Percentiles rank a stretch among this genome's conserved stretches.
Evolutionary conservation across 2,888 invertebrate species (phyloP).

Genomic region (Gymnosoma rotundatum): DNA sequence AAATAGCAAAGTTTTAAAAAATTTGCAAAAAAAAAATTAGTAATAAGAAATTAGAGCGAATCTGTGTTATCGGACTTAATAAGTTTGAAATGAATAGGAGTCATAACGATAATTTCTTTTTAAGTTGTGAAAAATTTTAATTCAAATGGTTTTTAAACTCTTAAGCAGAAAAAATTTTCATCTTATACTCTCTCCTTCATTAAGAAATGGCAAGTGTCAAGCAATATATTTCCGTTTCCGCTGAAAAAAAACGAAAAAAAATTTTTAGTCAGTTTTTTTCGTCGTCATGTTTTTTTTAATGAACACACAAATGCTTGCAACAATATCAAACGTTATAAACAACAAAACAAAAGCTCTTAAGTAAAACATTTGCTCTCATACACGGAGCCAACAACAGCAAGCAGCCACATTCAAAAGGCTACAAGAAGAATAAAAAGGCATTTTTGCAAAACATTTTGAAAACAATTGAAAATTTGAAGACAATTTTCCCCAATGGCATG

Average conservation of each 20-base stretch:
- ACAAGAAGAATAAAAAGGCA: conserved; percentile 17
- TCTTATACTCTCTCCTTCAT: neutral
- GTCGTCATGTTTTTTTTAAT: neutral
- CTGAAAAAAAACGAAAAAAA: too few species aligned
- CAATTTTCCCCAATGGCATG: conserved; percentile 48
- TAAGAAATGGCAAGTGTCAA: conserved; percentile 58
- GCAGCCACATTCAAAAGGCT: conserved; percentile 12
- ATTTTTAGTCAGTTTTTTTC: too few species aligned
- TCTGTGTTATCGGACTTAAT: too few species aligned
- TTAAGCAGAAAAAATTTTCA: neutral
- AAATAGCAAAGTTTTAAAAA: too few species aligned
- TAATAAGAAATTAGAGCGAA: too few species aligned
- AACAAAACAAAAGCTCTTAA: conserved; percentile 30
- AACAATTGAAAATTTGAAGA: conserved; percentile 63
- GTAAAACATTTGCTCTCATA: conserved; percentile 34
- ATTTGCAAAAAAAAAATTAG: too few species aligned
- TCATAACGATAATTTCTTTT: too few species aligned
- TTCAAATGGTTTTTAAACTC: neutral
- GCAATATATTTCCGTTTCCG: conserved; percentile 67
- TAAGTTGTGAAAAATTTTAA: too few species aligned
- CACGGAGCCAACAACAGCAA: neutral
- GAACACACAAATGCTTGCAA: conserved; percentile 21
- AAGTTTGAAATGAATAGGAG: too few species aligned
- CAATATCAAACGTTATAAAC: conserved; percentile 28
- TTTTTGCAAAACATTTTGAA: conserved; percentile 43